These are phyloP conservation scores for Hassar affinis DNA, from an alignment of 2,113 vertebrate species.

Conservation along the genomic window DNA sequence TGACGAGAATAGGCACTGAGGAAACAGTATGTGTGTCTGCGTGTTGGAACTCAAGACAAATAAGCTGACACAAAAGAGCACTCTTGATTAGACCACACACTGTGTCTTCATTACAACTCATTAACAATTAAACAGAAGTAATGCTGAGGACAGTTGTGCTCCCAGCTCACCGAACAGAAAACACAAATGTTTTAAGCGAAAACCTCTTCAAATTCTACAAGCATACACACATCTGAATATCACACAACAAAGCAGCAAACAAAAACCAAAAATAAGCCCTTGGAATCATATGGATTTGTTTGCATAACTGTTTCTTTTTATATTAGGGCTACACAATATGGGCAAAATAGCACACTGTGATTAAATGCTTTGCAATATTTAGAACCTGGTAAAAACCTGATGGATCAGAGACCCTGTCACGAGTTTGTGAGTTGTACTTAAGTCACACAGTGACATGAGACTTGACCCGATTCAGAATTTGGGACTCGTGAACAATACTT, in stretches of 20 bases:
- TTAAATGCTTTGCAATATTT: not conserved
- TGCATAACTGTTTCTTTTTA: not conserved
- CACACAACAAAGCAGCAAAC: not conserved
- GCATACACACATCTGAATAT: not conserved
- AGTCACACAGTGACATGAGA: too few species aligned
- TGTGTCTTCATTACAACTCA: constrained; percentile 71
- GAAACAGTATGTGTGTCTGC: constrained; percentile 27
- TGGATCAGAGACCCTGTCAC: too few species aligned
- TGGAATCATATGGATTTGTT: not conserved
- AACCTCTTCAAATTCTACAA: not conserved
- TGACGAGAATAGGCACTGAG: constrained; percentile 7
- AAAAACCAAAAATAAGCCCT: not conserved
- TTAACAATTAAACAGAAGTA: constrained; percentile 74
- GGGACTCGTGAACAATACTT: too few species aligned
- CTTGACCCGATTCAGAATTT: too few species aligned
- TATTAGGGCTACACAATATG: not conserved
- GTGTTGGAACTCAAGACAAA: constrained; percentile 57
- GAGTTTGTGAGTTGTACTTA: too few species aligned
- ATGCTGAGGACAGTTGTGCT: constrained; percentile 58
- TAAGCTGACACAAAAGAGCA: constrained; percentile 65
- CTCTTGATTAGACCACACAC: constrained; percentile 70
- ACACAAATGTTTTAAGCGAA: not conserved
- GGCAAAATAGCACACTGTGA: not conserved
- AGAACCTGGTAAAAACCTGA: not conserved
- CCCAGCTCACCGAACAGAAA: constrained; percentile 8